phyloP scores from a whole-genome alignment of 2,888 invertebrate genomes.

The Emmelina monodactyla region DNA sequence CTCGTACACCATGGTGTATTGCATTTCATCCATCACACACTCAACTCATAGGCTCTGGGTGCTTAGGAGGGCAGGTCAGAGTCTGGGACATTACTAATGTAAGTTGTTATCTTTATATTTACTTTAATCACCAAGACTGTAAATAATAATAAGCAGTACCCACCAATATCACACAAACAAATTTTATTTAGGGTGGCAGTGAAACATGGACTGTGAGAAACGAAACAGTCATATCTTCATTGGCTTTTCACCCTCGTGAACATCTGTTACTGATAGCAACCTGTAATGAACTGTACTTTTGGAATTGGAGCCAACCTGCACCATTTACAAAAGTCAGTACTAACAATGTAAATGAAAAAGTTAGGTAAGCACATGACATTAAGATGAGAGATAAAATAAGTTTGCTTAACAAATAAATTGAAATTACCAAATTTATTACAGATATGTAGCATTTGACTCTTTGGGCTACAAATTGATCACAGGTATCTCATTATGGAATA shows the following conservation, averaged over 20 bases:
- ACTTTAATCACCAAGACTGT: too few relatives aligned
- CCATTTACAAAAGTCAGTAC: slow-evolving; percentile 80
- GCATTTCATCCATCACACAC: slow-evolving; percentile 87
- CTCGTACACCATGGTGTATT: slow-evolving; percentile 89
- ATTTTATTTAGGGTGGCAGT: slow-evolving; percentile 88
- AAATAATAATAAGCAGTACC: too few relatives aligned
- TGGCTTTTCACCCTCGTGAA: slow-evolving; percentile 87
- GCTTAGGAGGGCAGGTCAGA: slow-evolving; percentile 87
- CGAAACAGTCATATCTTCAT: slow-evolving; percentile 81
- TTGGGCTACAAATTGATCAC: slow-evolving; percentile 84
- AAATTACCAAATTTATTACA: slow-evolving; percentile 36
- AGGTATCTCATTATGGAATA: slow-evolving; percentile 71
- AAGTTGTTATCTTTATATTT: too few relatives aligned
- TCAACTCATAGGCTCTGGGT: slow-evolving; percentile 86
- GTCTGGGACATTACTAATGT: slow-evolving; percentile 79
- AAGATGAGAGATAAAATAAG: not conserved
- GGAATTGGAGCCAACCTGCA: slow-evolving; percentile 85
- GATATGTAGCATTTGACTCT: slow-evolving; percentile 86
- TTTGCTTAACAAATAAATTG: not conserved
- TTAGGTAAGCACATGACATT: slow-evolving; percentile 72
- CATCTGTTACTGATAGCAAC: slow-evolving; percentile 86
- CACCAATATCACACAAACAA: too few relatives aligned
- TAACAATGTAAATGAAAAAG: slow-evolving; percentile 80
- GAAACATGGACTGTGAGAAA: slow-evolving; percentile 81
- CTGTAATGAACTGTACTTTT: slow-evolving; percentile 84